Evolutionary conservation across 2,113 vertebrate species (phyloP).

Genomic region (Xiphophorus hellerii): DNA sequence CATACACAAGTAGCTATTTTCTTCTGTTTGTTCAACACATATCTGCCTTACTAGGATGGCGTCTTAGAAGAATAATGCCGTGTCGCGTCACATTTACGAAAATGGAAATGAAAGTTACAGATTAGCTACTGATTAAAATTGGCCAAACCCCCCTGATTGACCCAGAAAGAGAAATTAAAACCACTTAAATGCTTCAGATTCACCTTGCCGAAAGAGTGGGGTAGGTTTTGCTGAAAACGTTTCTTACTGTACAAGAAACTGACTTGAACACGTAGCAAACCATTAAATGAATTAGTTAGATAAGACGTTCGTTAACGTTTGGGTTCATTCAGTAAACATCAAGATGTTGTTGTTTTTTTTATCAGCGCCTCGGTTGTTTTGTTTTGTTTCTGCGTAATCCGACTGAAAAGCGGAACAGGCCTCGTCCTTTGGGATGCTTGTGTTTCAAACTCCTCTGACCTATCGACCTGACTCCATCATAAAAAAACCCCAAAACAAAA

Average conservation of each 20-base stretch:
- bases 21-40: too few relatives aligned
- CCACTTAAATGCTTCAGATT: background rate
- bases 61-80: background rate
- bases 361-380: background rate
- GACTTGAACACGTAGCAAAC: background rate
- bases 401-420: background rate
- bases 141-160: too few relatives aligned
- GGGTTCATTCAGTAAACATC: background rate
- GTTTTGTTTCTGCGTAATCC: background rate
- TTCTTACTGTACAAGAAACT: background rate
- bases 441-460: background rate
- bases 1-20: too few relatives aligned
- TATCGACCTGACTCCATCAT: background rate
- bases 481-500: too few relatives aligned
- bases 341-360: background rate
- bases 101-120: too few relatives aligned
- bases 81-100: background rate
- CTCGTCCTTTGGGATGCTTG: background rate
- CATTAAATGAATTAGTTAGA: background rate
- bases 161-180: background rate
- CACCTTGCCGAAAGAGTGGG: background rate
- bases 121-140: too few relatives aligned
- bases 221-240: background rate
- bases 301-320: background rate
- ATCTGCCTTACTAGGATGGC: background rate